Conservation (phyloP, 1,140 invertebrate species). For the Kradibia gibbosae region DNA sequence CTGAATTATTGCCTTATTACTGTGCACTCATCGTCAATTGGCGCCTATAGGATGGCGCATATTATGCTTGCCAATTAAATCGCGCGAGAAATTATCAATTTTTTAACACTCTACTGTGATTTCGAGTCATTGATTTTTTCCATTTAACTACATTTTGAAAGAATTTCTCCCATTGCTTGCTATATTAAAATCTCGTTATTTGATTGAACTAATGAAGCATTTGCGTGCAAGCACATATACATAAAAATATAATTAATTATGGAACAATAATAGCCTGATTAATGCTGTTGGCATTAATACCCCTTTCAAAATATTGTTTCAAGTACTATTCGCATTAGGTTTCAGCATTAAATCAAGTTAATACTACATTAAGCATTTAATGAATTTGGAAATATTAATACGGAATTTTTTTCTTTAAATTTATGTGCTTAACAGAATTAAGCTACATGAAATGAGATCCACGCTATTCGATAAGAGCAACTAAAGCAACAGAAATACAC, state of each 20-base stretch:
- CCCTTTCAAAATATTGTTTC: background rate
- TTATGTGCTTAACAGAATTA: background rate
- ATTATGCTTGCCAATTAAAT: slow-evolving; percentile 22
- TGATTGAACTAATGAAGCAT: background rate
- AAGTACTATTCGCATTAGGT: background rate
- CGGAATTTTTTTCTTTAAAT: background rate
- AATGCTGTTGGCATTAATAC: background rate
- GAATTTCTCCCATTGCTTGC: background rate
- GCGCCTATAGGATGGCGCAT: background rate
- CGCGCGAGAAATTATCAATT: slow-evolving; percentile 12
- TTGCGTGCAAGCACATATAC: no score
- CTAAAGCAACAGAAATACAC: background rate
- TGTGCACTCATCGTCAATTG: background rate
- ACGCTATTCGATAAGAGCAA: background rate
- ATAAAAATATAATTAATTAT: background rate
- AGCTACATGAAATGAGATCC: background rate
- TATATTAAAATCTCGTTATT: background rate
- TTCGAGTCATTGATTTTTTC: background rate
- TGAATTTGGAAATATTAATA: background rate
- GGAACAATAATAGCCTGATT: background rate
- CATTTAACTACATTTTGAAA: background rate
- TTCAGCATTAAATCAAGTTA: background rate
- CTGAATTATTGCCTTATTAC: slow-evolving; percentile 16
- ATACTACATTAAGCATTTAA: background rate
- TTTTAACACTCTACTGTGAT: background rate